A percentile compares a stretch with the other conserved stretches of the same genome.
phyloP scores from a whole-genome alignment of 1,140 invertebrate species.

The Trissolcus basalis region DNA sequence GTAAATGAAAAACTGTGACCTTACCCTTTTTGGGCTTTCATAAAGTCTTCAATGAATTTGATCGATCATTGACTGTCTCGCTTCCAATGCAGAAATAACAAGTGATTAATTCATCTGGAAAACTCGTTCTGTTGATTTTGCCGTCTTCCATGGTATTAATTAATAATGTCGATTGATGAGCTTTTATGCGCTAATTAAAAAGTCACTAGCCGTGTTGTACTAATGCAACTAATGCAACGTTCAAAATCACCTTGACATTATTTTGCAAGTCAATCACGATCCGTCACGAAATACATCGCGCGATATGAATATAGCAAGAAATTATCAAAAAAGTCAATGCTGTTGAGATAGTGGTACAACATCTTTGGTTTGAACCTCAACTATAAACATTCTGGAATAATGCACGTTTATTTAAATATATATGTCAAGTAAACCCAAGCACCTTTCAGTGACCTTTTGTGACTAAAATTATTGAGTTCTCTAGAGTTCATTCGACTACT shows the following conservation, averaged over 20 bases:
- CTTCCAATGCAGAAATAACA: constrained; percentile 28
- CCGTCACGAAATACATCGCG: constrained; percentile 23
- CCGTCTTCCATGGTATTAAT: constrained; percentile 11
- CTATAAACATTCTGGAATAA: no score
- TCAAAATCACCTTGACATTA: constrained; percentile 39
- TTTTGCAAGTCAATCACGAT: constrained; percentile 45
- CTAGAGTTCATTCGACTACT: no score
- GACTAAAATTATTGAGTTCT: no score
- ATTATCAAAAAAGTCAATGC: constrained; percentile 55
- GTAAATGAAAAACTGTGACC: constrained; percentile 57
- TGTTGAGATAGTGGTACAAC: no score
- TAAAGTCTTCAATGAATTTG: constrained; percentile 45
- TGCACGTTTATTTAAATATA: no score
- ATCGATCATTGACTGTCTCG: constrained; percentile 51
- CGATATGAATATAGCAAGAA: constrained; percentile 53
- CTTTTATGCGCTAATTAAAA: constrained; percentile 27
- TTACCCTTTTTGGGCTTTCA: constrained; percentile 52
- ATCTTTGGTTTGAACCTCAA: no score
- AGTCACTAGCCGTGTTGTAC: background rate
- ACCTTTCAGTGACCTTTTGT: no score
- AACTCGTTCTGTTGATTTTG: constrained; percentile 37
- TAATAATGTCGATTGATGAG: constrained; percentile 12
- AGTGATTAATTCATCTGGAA: constrained; percentile 40
- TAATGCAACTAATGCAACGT: background rate
- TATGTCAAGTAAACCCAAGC: no score